phyloP scores from a whole-genome alignment of 2,797 vertebrate genomes.

The Odontamblyopus rebecca region DNA sequence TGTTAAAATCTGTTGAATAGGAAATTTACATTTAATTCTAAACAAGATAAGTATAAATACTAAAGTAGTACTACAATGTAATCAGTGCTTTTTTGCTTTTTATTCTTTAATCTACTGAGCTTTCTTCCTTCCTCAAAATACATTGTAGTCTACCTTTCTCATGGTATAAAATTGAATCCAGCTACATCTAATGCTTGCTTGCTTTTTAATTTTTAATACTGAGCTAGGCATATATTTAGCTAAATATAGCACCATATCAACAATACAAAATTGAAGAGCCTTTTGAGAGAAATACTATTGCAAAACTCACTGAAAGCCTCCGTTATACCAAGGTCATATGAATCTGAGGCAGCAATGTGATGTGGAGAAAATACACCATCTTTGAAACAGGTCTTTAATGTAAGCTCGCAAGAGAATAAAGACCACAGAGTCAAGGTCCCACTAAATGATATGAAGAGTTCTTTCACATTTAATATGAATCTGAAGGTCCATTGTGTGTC shows the following conservation, averaged over 20 bases:
- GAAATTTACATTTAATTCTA: too few species aligned
- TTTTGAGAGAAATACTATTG: constrained; percentile 22
- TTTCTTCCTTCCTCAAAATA: too few species aligned
- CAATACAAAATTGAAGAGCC: constrained; percentile 16
- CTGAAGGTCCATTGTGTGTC: constrained; percentile 35
- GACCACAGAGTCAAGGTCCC: constrained; percentile 8
- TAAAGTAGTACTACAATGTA: too few species aligned
- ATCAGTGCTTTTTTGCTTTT: too few species aligned
- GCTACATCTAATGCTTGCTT: too few species aligned
- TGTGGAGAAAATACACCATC: constrained; percentile 2
- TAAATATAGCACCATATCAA: not conserved
- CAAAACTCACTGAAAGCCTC: constrained; percentile 24
- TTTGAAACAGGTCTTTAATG: constrained; percentile 15
- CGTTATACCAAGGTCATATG: constrained; percentile 22
- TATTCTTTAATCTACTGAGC: too few species aligned
- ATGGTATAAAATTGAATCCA: too few species aligned
- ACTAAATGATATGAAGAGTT: constrained; percentile 12
- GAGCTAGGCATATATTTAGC: not conserved
- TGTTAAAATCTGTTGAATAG: too few species aligned
- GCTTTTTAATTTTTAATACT: not conserved
- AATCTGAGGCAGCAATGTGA: constrained; percentile 4
- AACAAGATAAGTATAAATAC: too few species aligned
- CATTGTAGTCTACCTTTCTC: too few species aligned
- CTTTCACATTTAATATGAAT: constrained; percentile 12
- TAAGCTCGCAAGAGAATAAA: constrained; percentile 20